A percentile compares a stretch with the other conserved stretches of the same genome.
phyloP scores from a whole-genome alignment of 2,797 vertebrate species.

The Malacoraja senta region DNA sequence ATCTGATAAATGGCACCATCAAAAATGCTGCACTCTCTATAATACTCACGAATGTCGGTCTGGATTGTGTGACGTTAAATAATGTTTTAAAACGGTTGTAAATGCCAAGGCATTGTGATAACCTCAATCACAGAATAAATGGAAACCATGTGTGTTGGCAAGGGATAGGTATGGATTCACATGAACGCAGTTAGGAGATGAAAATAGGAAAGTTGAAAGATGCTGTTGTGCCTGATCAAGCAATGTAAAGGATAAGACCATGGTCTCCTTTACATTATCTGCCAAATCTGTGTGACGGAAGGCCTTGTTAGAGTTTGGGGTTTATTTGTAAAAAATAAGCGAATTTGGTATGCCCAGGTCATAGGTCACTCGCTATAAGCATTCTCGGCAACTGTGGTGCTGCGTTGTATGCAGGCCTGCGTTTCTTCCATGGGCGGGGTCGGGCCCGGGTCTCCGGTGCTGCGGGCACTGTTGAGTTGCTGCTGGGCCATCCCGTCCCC shows the following conservation, averaged over 20 bases:
- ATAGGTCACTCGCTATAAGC: too few species aligned
- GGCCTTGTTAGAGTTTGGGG: too few species aligned
- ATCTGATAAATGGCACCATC: not conserved
- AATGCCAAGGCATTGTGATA: not conserved
- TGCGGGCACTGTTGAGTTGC: too few species aligned
- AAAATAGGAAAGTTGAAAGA: not conserved
- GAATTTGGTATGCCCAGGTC: too few species aligned
- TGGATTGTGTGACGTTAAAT: not conserved
- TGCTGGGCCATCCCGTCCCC: too few species aligned
- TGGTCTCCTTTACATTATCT: not conserved
- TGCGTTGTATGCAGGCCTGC: too few species aligned
- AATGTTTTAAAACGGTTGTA: not conserved
- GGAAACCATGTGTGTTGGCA: not conserved
- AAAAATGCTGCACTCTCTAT: not conserved
- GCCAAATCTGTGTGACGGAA: too few species aligned
- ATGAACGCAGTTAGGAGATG: not conserved
- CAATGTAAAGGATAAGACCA: not conserved
- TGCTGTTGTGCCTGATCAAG: not conserved
- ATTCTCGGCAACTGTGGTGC: too few species aligned
- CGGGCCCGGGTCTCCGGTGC: too few species aligned
- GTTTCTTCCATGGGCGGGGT: too few species aligned
- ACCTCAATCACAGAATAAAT: too few species aligned
- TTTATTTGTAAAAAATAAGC: too few species aligned
- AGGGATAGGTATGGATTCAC: not conserved
- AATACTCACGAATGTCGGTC: not conserved